Base-by-base conservation (phyloP, 2,797 vertebrate species). In the Arvicola amphibius region DNA sequence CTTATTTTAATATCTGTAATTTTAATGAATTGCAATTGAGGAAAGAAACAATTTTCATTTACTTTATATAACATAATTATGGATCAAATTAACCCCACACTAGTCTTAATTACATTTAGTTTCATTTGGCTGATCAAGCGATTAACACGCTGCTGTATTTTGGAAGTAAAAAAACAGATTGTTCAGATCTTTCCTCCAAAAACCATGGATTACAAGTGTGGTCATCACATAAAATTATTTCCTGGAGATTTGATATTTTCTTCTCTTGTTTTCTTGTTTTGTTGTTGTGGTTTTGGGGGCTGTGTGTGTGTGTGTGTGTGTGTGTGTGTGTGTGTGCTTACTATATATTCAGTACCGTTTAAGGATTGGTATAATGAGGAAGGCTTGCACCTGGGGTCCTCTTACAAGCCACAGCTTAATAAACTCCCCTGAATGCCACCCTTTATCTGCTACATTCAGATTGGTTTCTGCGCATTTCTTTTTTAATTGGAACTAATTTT, bases 21-120 rank as follows among this genome's bases (percentile, higher is more conserved):
- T 99, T 99, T 99, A 99, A 99, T 99, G 99, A 99, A 99, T 99
- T 99, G 99, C 99, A 99, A 99, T 99, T 99, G 99, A 99, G 99
- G 98, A 99, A 99, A 99, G 99, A 99, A 99, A 99, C 99, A 99
- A 99, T 99, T 99, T 99, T 99, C 99, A 99, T 98, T 99, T 99
- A 99, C 99, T 99, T 99, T 99, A 99, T 99, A 99, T 99, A 99
- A 99, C 99, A 99, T 99, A 99, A 99, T 99, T 99, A 99, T 99
- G 99, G 99, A 99, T 98, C 99, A 99, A 99, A 99, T 99, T 99
- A 99, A 99, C 99, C 99, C 99, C 98, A 99, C 99, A 99, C 99
- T 98, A 98, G 98, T 99, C 99, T 99, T 99, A 99, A 99, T 99
- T 99, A 99, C 99, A 98, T 99, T 99, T 99, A 99, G 99, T 99